Base-by-base conservation (phyloP, 2,888 invertebrate genomes). In the Luffia ferchaultella region DNA sequence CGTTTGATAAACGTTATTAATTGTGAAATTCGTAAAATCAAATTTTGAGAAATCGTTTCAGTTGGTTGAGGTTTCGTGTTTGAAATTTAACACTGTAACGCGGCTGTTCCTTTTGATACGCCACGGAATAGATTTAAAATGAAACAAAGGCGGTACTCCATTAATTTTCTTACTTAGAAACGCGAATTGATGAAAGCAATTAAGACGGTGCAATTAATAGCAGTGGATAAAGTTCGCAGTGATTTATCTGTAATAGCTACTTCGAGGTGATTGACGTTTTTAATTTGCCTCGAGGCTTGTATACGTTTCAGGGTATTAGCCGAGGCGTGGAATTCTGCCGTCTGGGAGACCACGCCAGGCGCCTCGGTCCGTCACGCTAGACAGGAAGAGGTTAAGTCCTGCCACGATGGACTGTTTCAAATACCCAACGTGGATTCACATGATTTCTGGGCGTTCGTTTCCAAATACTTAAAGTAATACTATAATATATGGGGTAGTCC, bases 251-350 rank as follows among this genome's bases (percentile, higher is more conserved):
- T 72, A 67, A 70, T 70, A 73, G 70, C 67, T 67, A 64, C 65
- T 60, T 62, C 63, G 58, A 17, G 18, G 59, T 79, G 80, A 80
- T 77, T 77, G 78, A 77, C 79, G 73, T 73, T 77, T 80, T 79
- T 77, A 76, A 77, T 73, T 72, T 67, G 54, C 65, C 58, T 59
- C 60, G 55, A 59, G 60, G 50, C 45, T 45, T 46, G 16, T 15
- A 40, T 18, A 46, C 46, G 18, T 15, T 17, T 46, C 57, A 61
- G 62, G 60, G 57, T 54, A 60, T 54, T 58, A 57, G 57, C 61
- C 58, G 59, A 54, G 57, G 62, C 53, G 42, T 42, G 45, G 54
- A 63, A 64, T 68, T 62, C 62, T 62, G 62, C 52, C 18, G 55
- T 53, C 59, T 61, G 68, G 65, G 68, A 65, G 55, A 45, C 20